These are phyloP conservation scores for Habropoda laboriosa DNA, from an alignment of 1,140 invertebrate genomes.

Conservation along the genomic window DNA sequence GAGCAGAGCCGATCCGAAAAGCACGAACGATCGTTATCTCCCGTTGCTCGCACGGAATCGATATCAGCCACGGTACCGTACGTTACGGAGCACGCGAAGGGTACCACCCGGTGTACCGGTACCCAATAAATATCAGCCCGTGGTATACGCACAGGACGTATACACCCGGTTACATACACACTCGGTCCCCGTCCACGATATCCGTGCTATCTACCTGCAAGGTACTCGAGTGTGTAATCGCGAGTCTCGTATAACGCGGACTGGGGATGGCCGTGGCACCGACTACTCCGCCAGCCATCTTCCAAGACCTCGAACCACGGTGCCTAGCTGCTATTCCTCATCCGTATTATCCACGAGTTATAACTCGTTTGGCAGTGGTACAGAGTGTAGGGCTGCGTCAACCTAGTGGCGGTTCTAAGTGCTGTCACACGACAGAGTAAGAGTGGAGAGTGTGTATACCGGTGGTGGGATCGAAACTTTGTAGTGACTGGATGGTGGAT, in stretches of 20 bases:
- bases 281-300: constrained; percentile 41
- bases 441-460: background rate
- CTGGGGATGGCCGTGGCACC: constrained; percentile 1
- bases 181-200: background rate
- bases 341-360: constrained; percentile 60
- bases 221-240: constrained; percentile 52
- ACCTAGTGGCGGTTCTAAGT: constrained; percentile 8
- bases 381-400: background rate
- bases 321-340: constrained; percentile 52
- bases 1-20: constrained; percentile 41
- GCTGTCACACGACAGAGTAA: background rate
- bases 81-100: constrained; percentile 56
- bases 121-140: constrained; percentile 64
- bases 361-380: constrained; percentile 42
- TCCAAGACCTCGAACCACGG: constrained; percentile 36
- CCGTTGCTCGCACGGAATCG: constrained; percentile 44
- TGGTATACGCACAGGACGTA: constrained; percentile 27
- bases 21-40: constrained; percentile 59
- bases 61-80: constrained; percentile 51
- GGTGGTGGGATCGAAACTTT: background rate
- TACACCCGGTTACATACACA: constrained; percentile 39
- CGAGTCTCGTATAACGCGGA: constrained; percentile 51
- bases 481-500: background rate
- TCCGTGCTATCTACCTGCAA: constrained; percentile 32
- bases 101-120: constrained; percentile 54